Evolutionary conservation across 1,140 invertebrate genomes (phyloP).

Genomic region (silkworm (Bombyx mori)): DNA sequence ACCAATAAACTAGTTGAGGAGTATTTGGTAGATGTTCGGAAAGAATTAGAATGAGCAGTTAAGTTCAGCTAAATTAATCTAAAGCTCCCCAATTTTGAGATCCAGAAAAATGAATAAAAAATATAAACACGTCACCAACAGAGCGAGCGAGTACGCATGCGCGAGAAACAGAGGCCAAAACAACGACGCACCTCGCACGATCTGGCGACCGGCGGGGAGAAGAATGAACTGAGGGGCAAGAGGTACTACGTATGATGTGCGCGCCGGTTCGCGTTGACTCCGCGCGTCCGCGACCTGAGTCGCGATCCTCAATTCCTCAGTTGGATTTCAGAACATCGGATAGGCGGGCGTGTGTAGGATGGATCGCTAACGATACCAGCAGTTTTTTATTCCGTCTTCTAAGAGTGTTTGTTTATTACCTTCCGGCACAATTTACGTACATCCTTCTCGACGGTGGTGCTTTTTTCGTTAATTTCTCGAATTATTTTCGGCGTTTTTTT

Average conservation of each 20-base stretch:
- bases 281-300: conserved; percentile 36
- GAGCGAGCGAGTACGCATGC: conserved; percentile 57
- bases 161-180: conserved; percentile 40
- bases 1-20: no score
- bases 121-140: conserved; percentile 66
- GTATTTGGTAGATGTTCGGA: no score
- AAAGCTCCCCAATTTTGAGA: conserved; percentile 2
- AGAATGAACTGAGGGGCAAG: conserved; percentile 18
- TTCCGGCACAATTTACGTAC: conserved; percentile 60
- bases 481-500: conserved; percentile 46
- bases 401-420: conserved; percentile 69
- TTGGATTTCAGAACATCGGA: conserved; percentile 71
- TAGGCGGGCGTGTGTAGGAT: conserved; percentile 69
- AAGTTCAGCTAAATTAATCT: no score
- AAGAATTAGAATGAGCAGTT: no score
- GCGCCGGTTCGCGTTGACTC: conserved; percentile 38
- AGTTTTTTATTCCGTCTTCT: conserved; percentile 68
- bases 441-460: conserved; percentile 66
- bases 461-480: conserved; percentile 25
- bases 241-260: conserved; percentile 23
- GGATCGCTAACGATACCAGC: conserved; percentile 64
- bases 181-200: conserved; percentile 35
- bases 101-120: conserved; percentile 52
- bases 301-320: conserved; percentile 26
- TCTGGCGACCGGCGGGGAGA: conserved; percentile 11